These are phyloP conservation scores for Lasioglossum vierecki DNA, from an alignment of 2,888 invertebrate species.

Conservation along the genomic window DNA sequence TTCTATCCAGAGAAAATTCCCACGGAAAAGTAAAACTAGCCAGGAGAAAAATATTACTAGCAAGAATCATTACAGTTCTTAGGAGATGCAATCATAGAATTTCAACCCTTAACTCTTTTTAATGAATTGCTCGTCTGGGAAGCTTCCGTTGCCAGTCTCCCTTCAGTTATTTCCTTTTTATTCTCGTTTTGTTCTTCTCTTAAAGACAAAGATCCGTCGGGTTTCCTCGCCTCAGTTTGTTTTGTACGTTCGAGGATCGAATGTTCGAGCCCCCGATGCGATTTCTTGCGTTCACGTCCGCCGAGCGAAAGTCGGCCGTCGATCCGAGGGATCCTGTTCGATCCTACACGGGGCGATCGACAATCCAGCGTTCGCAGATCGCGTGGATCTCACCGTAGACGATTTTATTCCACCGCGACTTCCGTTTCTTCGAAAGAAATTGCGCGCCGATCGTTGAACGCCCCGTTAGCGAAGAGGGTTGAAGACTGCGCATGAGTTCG, in stretches of 20 bases:
- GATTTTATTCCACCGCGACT: neutral
- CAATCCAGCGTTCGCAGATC: neutral
- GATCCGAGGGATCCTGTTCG: neutral
- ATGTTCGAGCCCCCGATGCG: neutral
- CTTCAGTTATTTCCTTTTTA: neutral
- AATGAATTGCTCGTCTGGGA: neutral
- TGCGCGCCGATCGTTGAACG: neutral
- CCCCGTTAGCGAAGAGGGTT: neutral
- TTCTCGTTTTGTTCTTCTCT: neutral
- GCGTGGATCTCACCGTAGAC: conserved; percentile 1
- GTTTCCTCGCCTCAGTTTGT: conserved; percentile 41
- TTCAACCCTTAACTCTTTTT: neutral
- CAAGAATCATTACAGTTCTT: neutral
- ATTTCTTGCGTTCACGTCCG: neutral
- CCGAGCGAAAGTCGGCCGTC: neutral
- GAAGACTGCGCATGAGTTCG: conserved; percentile 12
- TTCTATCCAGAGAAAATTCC: neutral
- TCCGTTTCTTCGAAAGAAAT: neutral
- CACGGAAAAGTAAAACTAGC: neutral
- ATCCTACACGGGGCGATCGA: neutral
- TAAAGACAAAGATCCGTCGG: conserved; percentile 49
- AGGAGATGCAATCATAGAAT: neutral
- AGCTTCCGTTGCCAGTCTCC: neutral
- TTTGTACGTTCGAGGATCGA: conserved; percentile 19
- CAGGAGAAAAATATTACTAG: neutral